Evolutionary conservation across 2,113 vertebrate genomes (phyloP).

Genomic region (Genyomyrus donnyi): DNA sequence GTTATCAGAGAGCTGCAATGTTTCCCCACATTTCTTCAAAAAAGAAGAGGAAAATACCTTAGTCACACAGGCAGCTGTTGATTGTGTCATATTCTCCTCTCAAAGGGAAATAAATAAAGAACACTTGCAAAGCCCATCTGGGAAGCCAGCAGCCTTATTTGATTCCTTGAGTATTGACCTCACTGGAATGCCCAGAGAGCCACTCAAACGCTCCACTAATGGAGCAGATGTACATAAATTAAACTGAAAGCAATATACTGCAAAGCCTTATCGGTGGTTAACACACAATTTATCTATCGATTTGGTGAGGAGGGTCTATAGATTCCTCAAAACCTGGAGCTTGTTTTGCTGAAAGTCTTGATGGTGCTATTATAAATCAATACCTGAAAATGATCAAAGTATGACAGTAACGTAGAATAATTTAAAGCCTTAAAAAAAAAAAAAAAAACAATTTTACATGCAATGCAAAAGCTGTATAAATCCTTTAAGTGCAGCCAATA

Average conservation of each 20-base stretch:
- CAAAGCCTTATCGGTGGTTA: background rate
- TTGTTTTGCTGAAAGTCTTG: background rate
- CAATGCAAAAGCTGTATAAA: background rate
- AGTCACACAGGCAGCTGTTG: background rate
- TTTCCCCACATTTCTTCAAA: background rate
- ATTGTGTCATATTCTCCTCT: background rate
- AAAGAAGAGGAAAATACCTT: background rate
- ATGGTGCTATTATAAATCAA: background rate
- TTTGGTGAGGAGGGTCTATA: background rate
- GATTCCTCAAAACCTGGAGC: background rate
- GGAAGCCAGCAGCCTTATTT: background rate
- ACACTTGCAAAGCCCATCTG: background rate
- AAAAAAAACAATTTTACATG: background rate
- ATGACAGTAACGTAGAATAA: background rate
- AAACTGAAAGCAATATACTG: constrained; percentile 7
- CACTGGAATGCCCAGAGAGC: background rate
- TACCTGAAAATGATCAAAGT: background rate
- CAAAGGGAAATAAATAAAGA: background rate
- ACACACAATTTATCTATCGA: constrained; percentile 4
- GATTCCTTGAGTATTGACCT: constrained; percentile 1
- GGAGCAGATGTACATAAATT: constrained; percentile 3
- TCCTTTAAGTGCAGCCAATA: background rate
- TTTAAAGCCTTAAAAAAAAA: background rate
- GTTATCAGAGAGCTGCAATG: background rate
- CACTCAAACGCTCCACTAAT: constrained; percentile 4